Conservation (phyloP, 1,140 invertebrate genomes). For the Diachasmimorpha longicaudata region DNA sequence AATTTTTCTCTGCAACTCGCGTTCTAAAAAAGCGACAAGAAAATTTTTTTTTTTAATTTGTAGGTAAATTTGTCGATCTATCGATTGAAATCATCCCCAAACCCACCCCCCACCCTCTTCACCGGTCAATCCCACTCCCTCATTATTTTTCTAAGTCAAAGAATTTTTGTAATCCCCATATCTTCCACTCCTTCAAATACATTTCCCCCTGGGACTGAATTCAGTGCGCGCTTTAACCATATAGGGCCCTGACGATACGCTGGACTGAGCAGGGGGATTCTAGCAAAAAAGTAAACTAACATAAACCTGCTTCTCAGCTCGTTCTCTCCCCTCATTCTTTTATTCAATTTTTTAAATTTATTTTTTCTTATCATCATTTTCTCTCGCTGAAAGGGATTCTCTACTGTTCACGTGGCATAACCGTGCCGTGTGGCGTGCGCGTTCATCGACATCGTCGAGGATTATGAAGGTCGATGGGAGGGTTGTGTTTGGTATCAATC, state of each 20-base stretch:
- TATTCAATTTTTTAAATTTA: slow-evolving; percentile 30
- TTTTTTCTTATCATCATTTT: slow-evolving; percentile 35
- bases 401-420: slow-evolving; percentile 5
- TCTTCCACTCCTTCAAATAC: neutral
- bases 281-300: slow-evolving; percentile 42
- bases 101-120: too few species aligned
- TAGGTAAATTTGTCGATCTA: too few species aligned
- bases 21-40: too few species aligned
- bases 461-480: neutral
- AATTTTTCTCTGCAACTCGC: too few species aligned
- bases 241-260: slow-evolving; percentile 50
- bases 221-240: slow-evolving; percentile 34
- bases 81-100: too few species aligned
- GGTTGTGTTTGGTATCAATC: neutral
- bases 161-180: too few species aligned
- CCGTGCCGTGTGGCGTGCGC: neutral
- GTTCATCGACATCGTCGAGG: neutral
- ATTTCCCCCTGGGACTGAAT: neutral
- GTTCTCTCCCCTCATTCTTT: slow-evolving; percentile 13
- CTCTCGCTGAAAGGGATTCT: neutral
- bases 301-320: slow-evolving; percentile 43
- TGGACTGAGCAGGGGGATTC: slow-evolving; percentile 37
- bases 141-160: too few species aligned
- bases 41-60: too few species aligned
- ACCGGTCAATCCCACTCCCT: too few species aligned